Conservation (phyloP, 2,113 vertebrate genomes). For the Eidolon helvum region DNA sequence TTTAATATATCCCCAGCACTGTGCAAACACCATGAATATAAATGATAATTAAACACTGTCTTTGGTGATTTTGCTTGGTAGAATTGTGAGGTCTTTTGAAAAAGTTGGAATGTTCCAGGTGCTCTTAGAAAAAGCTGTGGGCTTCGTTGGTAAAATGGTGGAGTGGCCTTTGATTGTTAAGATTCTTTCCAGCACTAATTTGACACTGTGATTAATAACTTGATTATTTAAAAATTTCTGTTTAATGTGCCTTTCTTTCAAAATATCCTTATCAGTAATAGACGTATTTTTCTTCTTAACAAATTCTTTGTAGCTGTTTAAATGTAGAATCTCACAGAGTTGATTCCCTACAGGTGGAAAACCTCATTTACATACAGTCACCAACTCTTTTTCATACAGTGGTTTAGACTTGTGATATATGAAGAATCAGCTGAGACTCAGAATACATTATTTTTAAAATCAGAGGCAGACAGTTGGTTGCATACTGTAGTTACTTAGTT, state of each 20-base stretch:
- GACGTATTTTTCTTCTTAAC: conserved; percentile 7
- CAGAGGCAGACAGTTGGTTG: neutral
- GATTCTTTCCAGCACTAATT: neutral
- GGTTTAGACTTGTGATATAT: neutral
- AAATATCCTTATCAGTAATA: conserved; percentile 25
- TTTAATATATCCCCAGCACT: neutral
- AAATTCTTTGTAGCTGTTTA: conserved; percentile 15
- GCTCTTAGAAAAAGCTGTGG: neutral
- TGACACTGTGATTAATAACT: conserved; percentile 16
- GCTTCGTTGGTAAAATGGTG: neutral
- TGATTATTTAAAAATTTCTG: conserved; percentile 19
- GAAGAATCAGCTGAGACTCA: conserved; percentile 35
- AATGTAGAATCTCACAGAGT: conserved; percentile 21
- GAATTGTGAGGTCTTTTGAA: neutral
- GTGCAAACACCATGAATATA: neutral
- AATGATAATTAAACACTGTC: conserved; percentile 9
- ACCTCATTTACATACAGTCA: neutral
- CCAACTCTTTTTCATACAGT: neutral
- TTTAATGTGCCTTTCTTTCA: neutral
- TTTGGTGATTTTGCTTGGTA: neutral
- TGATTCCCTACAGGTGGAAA: neutral
- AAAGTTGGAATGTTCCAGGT: neutral
- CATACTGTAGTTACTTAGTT: neutral
- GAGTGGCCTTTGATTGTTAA: neutral
- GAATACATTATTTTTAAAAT: conserved; percentile 28